Evolutionary conservation across 2,888 invertebrate genomes (phyloP).

Genomic region (Athalia cordata): DNA sequence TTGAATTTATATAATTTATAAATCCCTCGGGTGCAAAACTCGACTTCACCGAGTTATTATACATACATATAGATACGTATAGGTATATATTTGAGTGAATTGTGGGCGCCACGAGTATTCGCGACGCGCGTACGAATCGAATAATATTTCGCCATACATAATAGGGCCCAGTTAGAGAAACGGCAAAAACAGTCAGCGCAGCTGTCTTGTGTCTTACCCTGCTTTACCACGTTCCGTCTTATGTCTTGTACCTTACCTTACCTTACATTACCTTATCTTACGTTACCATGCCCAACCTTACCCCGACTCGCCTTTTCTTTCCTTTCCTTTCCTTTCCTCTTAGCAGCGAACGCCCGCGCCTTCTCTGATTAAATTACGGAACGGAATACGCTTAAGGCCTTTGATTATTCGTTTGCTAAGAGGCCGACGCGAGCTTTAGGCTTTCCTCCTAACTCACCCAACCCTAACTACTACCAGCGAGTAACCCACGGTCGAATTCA

Average conservation of each 20-base stretch:
- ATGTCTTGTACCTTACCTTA: too few species aligned
- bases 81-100: too few species aligned
- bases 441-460: constrained; percentile 3
- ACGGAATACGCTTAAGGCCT: constrained; percentile 41
- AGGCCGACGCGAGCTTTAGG: constrained; percentile 14
- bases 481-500: neutral
- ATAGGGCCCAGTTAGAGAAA: constrained; percentile 21
- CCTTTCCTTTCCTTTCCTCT: too few species aligned
- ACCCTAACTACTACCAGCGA: neutral
- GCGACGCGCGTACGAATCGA: constrained; percentile 25
- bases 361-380: constrained; percentile 42
- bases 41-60: constrained; percentile 49
- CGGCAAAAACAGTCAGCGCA: neutral
- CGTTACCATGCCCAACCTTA: too few species aligned
- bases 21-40: constrained; percentile 48
- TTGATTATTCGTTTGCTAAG: constrained; percentile 39
- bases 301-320: too few species aligned
- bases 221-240: too few species aligned
- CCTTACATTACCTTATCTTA: too few species aligned
- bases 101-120: neutral
- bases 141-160: neutral
- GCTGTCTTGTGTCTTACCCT: neutral
- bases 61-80: too few species aligned
- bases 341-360: neutral
- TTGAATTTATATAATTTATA: constrained; percentile 53